Evolutionary conservation across 2,888 invertebrate genomes (phyloP).

Genomic region (Atethmia centrago): DNA sequence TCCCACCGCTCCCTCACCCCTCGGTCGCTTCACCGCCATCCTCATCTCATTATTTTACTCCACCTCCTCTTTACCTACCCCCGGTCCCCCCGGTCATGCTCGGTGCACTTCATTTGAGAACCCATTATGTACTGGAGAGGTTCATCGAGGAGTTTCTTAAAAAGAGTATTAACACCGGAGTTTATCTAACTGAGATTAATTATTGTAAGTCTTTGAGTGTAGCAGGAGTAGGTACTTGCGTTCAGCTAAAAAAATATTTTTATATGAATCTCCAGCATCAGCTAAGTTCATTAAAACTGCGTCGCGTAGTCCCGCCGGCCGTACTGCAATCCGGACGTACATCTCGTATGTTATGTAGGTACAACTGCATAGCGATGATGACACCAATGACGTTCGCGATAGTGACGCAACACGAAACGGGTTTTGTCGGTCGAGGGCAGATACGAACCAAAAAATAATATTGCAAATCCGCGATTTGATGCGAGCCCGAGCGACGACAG

Average conservation of each 20-base stretch:
- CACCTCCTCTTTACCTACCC: constrained; percentile 47
- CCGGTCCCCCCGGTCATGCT: constrained; percentile 39
- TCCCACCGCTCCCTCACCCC: neutral
- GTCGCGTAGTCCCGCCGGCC: neutral
- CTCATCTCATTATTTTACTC: constrained; percentile 54
- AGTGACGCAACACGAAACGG: constrained; percentile 64
- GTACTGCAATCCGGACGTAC: neutral
- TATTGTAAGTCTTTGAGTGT: neutral
- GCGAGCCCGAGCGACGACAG: constrained; percentile 61
- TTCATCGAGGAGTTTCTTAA: constrained; percentile 29
- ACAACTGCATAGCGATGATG: constrained; percentile 28
- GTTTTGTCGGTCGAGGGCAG: constrained; percentile 58
- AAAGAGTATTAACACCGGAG: constrained; percentile 17
- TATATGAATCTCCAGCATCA: neutral
- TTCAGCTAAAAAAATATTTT: neutral
- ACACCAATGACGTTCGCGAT: constrained; percentile 42
- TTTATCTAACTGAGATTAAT: neutral
- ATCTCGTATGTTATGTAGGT: neutral
- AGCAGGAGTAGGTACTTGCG: neutral
- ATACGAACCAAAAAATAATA: constrained; percentile 76
- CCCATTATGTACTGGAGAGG: constrained; percentile 34
- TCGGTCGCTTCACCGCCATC: constrained; percentile 40
- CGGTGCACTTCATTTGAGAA: constrained; percentile 68
- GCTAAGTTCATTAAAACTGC: neutral
- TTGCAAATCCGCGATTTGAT: constrained; percentile 69